Conservation (phyloP, 2,888 invertebrate species). For the Ophion costatus region DNA sequence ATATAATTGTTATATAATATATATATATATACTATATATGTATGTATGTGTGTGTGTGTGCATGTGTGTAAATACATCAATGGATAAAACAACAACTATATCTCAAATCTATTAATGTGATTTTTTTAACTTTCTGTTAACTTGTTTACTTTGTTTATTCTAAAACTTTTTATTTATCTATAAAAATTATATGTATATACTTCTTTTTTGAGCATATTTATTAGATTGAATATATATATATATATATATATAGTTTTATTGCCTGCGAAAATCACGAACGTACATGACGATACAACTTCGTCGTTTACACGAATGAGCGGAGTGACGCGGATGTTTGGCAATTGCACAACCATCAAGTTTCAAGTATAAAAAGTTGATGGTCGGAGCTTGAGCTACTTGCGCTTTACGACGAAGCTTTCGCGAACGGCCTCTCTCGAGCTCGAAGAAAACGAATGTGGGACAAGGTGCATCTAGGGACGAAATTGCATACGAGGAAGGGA, state of each 20-base stretch:
- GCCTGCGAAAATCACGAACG: neutral
- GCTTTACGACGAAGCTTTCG: neutral
- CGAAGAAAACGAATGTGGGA: slow-evolving; percentile 22
- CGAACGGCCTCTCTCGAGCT: slow-evolving; percentile 13
- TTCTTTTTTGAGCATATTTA: neutral
- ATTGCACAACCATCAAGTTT: neutral
- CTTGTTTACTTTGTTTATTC: too few species aligned
- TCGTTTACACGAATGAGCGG: neutral
- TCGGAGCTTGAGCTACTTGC: neutral
- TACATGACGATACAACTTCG: neutral
- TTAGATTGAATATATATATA: neutral
- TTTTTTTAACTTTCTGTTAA: too few species aligned
- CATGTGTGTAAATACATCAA: neutral
- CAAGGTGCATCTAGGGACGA: slow-evolving; percentile 38
- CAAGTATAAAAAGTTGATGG: neutral
- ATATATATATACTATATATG: too few species aligned
- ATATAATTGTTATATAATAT: too few species aligned
- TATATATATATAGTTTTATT: too few species aligned
- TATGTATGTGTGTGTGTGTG: too few species aligned
- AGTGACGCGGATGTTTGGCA: neutral
- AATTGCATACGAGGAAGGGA: neutral
- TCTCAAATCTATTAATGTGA: too few species aligned
- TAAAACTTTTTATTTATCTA: neutral
- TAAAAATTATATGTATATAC: too few species aligned
- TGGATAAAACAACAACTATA: neutral